Conservation (phyloP, 2,113 vertebrate genomes). For the Mola mola region DNA sequence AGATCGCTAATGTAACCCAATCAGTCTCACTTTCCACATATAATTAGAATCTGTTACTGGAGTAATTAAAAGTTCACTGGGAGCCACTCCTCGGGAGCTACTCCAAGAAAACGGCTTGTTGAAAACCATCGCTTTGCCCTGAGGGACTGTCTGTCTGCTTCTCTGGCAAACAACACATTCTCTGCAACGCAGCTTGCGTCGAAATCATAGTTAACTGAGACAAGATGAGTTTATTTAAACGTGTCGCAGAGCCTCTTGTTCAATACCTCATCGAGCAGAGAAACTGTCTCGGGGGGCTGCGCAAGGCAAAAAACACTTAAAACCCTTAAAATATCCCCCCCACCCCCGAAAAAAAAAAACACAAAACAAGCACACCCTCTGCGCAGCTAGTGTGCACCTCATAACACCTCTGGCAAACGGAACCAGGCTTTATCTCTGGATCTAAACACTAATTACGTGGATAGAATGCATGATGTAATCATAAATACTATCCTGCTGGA, state of each 20-base stretch:
- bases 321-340: constrained; percentile 40
- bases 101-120: constrained; percentile 8
- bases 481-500: no score
- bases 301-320: constrained; percentile 53
- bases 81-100: background rate
- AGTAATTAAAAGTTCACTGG: constrained; percentile 13
- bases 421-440: no score
- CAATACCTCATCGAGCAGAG: constrained; percentile 33
- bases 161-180: constrained; percentile 13
- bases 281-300: constrained; percentile 44
- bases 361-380: constrained; percentile 17
- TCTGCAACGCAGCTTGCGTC: constrained; percentile 3
- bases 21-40: constrained; percentile 17
- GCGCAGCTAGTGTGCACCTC: no score
- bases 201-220: constrained; percentile 41
- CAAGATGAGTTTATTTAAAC: constrained; percentile 35
- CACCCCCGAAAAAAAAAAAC: no score
- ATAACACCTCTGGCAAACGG: background rate
- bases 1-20: constrained; percentile 9
- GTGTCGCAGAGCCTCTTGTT: constrained; percentile 38
- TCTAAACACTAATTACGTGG: background rate
- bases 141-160: constrained; percentile 11
- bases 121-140: constrained; percentile 9
- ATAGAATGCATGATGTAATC: background rate
- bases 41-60: constrained; percentile 24